Base-by-base conservation (phyloP, 2,888 invertebrate species). In the Oithona nana region DNA sequence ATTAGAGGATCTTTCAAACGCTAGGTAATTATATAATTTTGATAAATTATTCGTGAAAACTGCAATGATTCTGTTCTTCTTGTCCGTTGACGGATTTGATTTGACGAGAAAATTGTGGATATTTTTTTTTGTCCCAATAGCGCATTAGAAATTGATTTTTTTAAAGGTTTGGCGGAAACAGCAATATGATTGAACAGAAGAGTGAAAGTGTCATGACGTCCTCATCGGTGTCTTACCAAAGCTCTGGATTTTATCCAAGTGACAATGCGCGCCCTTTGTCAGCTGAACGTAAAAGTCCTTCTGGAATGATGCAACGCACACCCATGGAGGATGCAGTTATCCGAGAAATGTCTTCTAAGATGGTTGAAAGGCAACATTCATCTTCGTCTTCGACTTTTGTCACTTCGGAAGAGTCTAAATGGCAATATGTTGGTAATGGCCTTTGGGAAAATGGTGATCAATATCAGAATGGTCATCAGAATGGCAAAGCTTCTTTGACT, bases 371-470 rank as follows among this genome's bases (percentile, higher is more conserved):
- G 39, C 39, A 39, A 39, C n/a, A n/a, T n/a, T n/a, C n/a, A n/a
- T n/a, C n/a, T n/a, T n/a, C n/a, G n/a, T n/a, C n/a, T n/a, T n/a
- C n/a, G n/a, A n/a, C n/a, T n/a, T n/a, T n/a, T n/a, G 39, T 11
- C 6, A 26, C 22, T 54, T 54, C 26, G 26, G 49, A 59, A 4
- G 26, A 49, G 59, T 50, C 24, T 29, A 39, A 59, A 20, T 62
- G 62, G 62, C 31, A 54, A 2, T 62, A 62, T 29, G 26, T 62
- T 55, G 62, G 62, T 24, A 24, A 30, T 56, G 62, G 62, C 22
- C 29, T 62, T 22, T 62, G 62, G 62, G 62, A 62, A 24, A 57
- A 62, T 39, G 39, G 39, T 11, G 39, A 39, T 6, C 39, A 39
- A 16, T 16, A 6, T 39, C 6, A 39, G 16, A 39, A 16, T 16